Evolutionary conservation across 1,140 invertebrate genomes (phyloP).

Genomic region (Eueides isabella): DNA sequence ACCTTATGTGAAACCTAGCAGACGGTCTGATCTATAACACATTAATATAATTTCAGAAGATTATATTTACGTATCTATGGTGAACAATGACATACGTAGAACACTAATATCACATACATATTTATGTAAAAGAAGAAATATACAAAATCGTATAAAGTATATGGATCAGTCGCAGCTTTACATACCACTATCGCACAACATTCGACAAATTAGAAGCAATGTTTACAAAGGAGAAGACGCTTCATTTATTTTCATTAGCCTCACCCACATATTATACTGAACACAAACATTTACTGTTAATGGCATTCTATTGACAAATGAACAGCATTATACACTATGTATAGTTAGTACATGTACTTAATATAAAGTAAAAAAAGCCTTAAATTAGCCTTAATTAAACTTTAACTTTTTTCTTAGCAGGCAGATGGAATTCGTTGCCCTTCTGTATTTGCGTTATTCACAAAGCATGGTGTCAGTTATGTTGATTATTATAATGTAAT

Average conservation of each 20-base stretch:
- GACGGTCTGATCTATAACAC: no score
- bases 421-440: no score
- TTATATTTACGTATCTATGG: no score
- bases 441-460: no score
- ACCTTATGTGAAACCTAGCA: background rate
- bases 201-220: constrained; percentile 1
- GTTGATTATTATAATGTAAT: no score
- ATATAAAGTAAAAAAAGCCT: no score
- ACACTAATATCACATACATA: no score
- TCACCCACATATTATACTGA: constrained; percentile 4
- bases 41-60: no score
- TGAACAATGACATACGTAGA: no score
- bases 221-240: constrained; percentile 3
- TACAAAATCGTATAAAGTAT: background rate
- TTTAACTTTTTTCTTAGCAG: background rate
- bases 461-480: no score
- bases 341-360: background rate
- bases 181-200: background rate
- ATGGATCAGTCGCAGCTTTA: background rate
- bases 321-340: background rate
- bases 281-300: background rate
- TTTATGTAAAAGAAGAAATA: background rate
- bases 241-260: constrained; percentile 8
- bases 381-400: no score
- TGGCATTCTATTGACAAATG: background rate